Percentiles rank a stretch among this genome's conserved stretches.
These are phyloP conservation scores for Lasioglossum albipes DNA, from an alignment of 1,140 invertebrate species.

Conservation along the genomic window DNA sequence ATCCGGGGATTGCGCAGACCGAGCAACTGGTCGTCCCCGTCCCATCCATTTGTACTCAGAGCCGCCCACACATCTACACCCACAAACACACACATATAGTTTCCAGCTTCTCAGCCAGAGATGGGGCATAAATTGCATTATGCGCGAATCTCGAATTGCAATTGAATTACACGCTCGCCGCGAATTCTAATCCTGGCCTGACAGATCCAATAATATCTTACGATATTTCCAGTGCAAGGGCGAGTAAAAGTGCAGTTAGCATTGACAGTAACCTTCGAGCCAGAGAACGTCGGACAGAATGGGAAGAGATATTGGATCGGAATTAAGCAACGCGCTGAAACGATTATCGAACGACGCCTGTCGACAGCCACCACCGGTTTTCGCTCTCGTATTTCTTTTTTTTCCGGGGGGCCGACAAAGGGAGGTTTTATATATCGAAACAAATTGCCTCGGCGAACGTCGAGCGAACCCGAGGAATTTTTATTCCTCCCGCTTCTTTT, in stretches of 20 bases:
- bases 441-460: background rate
- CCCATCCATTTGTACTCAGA: slow-evolving; percentile 9
- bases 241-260: background rate
- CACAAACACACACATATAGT: background rate
- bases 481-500: background rate
- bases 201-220: background rate
- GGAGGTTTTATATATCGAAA: background rate
- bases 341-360: background rate
- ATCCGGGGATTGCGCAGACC: slow-evolving; percentile 19
- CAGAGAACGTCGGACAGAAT: background rate
- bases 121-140: background rate
- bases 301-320: background rate
- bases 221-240: background rate
- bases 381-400: background rate
- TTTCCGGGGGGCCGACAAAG: background rate
- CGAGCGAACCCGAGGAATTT: background rate
- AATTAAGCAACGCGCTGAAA: slow-evolving; percentile 1
- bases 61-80: background rate
- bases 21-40: slow-evolving; percentile 26
- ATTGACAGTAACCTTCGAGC: background rate
- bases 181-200: background rate
- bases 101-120: slow-evolving; percentile 15
- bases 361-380: background rate
- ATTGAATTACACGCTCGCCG: background rate
- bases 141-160: slow-evolving; percentile 5